phyloP scores from a whole-genome alignment of 2,797 vertebrate genomes.

The Zalophus californianus region DNA sequence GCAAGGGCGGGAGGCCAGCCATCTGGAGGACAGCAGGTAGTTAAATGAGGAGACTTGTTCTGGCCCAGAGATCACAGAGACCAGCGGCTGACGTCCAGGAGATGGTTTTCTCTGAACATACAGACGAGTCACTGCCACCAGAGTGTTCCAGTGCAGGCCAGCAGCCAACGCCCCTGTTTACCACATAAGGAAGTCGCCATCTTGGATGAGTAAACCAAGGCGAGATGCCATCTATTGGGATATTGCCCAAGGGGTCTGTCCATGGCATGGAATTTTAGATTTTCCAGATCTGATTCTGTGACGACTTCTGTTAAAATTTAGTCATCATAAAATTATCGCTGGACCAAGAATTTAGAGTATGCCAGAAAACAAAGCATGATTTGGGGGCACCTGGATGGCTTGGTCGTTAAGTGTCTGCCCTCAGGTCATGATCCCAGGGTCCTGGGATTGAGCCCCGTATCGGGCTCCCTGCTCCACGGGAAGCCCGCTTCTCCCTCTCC shows the following conservation, averaged over 20 bases:
- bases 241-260: neutral
- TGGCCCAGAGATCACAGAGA: accelerated
- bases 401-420: too few species aligned
- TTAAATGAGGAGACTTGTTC: accelerated
- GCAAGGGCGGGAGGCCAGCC: accelerated
- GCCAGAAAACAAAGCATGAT: accelerated
- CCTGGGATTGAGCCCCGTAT: too few species aligned
- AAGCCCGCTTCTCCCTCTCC: too few species aligned
- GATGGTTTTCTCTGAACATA: accelerated
- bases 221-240: accelerated
- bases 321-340: neutral
- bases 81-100: accelerated
- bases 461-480: too few species aligned
- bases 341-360: accelerated
- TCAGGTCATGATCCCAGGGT: too few species aligned
- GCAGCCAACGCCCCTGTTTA: accelerated
- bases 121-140: accelerated
- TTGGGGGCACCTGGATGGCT: too few species aligned
- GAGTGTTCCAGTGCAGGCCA: neutral
- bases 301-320: neutral
- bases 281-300: neutral
- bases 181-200: accelerated
- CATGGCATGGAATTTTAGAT: accelerated
- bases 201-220: neutral
- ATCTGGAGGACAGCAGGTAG: accelerated